Evolutionary conservation across 2,888 invertebrate species (phyloP).

Genomic region (Buathra laborator): DNA sequence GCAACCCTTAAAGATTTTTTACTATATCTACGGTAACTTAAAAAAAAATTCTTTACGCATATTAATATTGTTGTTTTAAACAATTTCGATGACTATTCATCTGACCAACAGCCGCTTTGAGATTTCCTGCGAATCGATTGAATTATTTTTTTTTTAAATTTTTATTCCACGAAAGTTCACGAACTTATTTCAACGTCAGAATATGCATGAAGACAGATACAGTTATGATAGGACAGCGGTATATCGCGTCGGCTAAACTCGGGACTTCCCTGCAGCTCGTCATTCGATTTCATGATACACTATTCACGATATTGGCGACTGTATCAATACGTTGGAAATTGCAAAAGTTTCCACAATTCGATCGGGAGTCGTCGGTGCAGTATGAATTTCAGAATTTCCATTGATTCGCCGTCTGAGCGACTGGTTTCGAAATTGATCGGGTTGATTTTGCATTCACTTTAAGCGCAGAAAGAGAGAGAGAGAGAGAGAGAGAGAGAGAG

Average conservation of each 20-base stretch:
- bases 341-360: not conserved
- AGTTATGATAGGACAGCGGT: slow-evolving; percentile 6
- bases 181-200: not conserved
- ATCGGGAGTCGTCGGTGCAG: slow-evolving; percentile 9
- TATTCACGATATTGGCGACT: slow-evolving; percentile 7
- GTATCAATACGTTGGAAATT: slow-evolving; percentile 22
- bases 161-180: not conserved
- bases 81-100: not conserved
- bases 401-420: not conserved
- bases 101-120: not conserved
- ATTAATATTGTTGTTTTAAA: not conserved
- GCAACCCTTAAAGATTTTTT: not conserved
- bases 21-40: not conserved
- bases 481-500: no score
- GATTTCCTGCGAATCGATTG: not conserved
- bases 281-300: slow-evolving; percentile 12
- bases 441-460: slow-evolving; percentile 36
- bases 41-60: not conserved
- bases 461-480: no score
- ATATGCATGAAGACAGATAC: not conserved
- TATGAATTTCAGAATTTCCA: slow-evolving; percentile 5
- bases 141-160: not conserved
- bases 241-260: not conserved
- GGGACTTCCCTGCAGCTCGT: slow-evolving; percentile 1
- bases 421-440: not conserved